Base-by-base conservation (phyloP, 2,888 invertebrate genomes). In the Serrognathus titanus region DNA sequence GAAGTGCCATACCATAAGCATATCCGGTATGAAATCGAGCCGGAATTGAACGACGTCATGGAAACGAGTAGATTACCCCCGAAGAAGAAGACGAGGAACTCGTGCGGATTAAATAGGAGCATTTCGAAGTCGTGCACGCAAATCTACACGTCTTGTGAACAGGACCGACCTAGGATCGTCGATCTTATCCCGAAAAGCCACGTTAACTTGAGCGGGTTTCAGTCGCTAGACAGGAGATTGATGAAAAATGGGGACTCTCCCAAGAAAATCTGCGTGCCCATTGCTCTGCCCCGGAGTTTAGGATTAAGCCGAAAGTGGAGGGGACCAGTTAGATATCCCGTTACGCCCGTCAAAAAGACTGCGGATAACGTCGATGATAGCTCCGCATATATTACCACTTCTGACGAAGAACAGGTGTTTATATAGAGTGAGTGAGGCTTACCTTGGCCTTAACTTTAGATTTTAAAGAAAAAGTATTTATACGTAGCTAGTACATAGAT, bases 341-440 rank as follows among this genome's bases (percentile, higher is more conserved):
- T 86, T 5, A 86, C 86, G 36, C 86, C 86, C 41, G 81, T 84
- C 53, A 85, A 85, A 67, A 73, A 73, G 63, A 66, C 48, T 50
- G 43, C 60, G 8, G 48, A 57, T 16, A 55, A 67, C 43, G 74
- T 76, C 47, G 76, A 75, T 57, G 78, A 78, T 70, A 31, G 24
- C 24, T 73, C 78, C 61, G 76, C 75, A 73, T 80, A 80, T 73
- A 79, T 82, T 61, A 69, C 69, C 31, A 71, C 69, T 66, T 84
- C 84, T 1, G 84, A 85, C 69, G 84, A 85, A 68, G 85, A 85
- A 72, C 85, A 85, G 75, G 83, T 85, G 75, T 85, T 85, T 80
- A 84, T 85, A 74, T 85, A 69, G 69, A 50, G 51, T 37, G 38
- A 47, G 39, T 20, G n/a, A 13, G 16, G 24, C 24, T 31, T 31